These are phyloP conservation scores for Danio tinwini DNA, from an alignment of 2,797 vertebrate genomes.

Conservation along the genomic window DNA sequence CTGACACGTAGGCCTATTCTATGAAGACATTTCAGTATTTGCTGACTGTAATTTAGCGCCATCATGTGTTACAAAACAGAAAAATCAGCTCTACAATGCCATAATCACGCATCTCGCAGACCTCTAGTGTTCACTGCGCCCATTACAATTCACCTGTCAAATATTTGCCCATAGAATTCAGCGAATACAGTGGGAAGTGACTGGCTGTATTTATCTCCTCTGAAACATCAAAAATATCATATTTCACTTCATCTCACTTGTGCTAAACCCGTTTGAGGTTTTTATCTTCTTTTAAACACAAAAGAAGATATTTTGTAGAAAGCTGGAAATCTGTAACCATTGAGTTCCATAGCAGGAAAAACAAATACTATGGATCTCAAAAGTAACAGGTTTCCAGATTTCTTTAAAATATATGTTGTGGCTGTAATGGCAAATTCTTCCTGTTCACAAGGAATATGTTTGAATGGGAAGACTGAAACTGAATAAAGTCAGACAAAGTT, in stretches of 20 bases:
- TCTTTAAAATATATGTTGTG: no score
- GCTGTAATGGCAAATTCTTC: no score
- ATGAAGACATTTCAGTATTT: conserved; percentile 1
- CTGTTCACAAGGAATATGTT: no score
- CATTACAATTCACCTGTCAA: not conserved
- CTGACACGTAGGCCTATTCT: not conserved
- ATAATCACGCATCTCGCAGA: not conserved
- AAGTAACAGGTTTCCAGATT: no score
- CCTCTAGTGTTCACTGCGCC: conserved; percentile 19
- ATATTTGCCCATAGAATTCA: not conserved
- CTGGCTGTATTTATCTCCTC: not conserved
- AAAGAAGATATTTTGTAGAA: no score
- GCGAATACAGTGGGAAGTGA: not conserved
- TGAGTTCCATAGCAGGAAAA: no score
- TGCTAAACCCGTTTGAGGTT: not conserved
- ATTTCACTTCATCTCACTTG: not conserved
- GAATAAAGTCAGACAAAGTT: no score
- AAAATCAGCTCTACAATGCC: not conserved
- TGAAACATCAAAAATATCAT: not conserved
- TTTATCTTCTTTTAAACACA: no score
- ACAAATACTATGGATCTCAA: no score
- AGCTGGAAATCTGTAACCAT: no score
- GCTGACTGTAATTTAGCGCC: conserved; percentile 8
- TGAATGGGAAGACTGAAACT: no score
- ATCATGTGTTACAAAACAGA: conserved; percentile 9